Conservation (phyloP, 2,113 vertebrate genomes). For the Varanus komodoensis region DNA sequence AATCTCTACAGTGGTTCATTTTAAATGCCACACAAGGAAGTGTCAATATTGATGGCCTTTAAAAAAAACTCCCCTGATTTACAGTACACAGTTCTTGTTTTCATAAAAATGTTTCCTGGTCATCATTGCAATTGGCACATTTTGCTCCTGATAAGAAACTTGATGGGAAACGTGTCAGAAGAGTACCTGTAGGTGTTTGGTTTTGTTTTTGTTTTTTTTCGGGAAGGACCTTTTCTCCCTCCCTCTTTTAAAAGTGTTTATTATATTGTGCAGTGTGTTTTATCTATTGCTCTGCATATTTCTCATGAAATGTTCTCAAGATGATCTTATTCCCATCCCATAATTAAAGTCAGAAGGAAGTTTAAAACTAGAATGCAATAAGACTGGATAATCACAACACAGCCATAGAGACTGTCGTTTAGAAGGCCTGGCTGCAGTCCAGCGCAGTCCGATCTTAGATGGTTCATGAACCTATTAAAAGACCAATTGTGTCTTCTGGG, state of each 20-base stretch:
- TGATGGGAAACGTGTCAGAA: neutral
- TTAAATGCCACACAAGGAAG: slow-evolving; percentile 66
- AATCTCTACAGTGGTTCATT: slow-evolving; percentile 57
- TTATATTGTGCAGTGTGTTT: neutral
- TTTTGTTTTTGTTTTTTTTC: neutral
- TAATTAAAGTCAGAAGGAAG: neutral
- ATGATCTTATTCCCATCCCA: neutral
- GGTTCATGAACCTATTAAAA: too few species aligned
- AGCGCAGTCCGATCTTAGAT: neutral
- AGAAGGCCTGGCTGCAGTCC: neutral
- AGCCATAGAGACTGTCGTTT: neutral
- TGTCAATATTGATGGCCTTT: slow-evolving; percentile 60
- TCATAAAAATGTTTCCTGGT: slow-evolving; percentile 70
- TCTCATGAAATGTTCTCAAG: neutral
- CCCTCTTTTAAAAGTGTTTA: neutral
- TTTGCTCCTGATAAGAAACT: slow-evolving; percentile 19
- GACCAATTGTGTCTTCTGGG: too few species aligned
- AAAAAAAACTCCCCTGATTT: slow-evolving; percentile 69
- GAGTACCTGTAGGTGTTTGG: neutral
- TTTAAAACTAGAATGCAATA: neutral
- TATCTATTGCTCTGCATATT: neutral
- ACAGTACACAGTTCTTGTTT: slow-evolving; percentile 74
- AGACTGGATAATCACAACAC: neutral
- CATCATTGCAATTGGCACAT: slow-evolving; percentile 22
- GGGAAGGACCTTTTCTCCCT: neutral